A percentile compares a stretch with the other conserved stretches of the same genome.
Conservation (phyloP, 2,888 invertebrate species). For the Pristionchus arcanus region DNA sequence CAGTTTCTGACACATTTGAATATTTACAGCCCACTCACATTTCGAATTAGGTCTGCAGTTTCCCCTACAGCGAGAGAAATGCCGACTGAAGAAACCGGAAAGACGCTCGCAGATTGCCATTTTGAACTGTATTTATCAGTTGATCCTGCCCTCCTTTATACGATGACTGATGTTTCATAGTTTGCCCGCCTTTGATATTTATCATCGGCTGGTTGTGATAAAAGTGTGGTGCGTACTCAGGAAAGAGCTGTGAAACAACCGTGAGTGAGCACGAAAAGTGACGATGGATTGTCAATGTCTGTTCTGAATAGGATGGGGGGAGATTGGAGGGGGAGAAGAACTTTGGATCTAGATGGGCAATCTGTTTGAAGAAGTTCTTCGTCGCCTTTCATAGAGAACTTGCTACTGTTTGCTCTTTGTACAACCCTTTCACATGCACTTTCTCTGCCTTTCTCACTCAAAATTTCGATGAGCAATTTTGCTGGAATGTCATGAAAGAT, state of each 20-base stretch:
- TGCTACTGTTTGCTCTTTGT: slow-evolving; percentile 7
- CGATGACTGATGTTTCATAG: not conserved
- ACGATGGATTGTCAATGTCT: not conserved
- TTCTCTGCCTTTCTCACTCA: not conserved
- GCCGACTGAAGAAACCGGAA: not conserved
- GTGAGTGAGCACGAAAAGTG: not conserved
- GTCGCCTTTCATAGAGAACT: not conserved
- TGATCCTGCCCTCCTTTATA: not conserved
- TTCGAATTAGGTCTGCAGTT: not conserved
- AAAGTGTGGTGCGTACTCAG: not conserved
- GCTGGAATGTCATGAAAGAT: not conserved
- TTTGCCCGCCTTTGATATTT: not conserved
- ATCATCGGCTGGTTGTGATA: not conserved
- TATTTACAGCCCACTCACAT: not conserved
- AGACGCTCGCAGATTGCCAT: not conserved
- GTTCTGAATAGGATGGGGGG: not conserved
- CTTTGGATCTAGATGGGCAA: not conserved
- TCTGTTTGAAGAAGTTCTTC: slow-evolving; percentile 18
- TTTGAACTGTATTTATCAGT: not conserved
- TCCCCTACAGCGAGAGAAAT: not conserved
- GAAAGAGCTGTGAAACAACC: not conserved
- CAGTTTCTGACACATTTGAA: not conserved
- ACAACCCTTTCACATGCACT: not conserved
- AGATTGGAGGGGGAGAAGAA: not conserved
- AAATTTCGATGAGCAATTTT: not conserved